Conservation (phyloP, 2,888 invertebrate species). For the Zhuqinia jingwanae region DNA sequence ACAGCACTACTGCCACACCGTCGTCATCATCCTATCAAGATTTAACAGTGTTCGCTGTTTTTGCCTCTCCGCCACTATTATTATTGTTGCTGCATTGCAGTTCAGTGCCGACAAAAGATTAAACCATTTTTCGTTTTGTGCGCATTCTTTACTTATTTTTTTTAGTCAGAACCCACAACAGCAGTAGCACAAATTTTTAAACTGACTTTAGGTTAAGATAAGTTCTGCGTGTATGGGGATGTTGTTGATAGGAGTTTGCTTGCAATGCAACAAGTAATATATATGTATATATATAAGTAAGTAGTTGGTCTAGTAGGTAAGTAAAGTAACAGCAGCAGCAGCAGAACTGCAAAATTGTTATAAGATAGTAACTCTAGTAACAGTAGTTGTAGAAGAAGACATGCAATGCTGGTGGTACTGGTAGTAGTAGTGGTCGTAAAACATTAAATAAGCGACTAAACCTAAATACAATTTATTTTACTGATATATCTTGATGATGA, state of each 20-base stretch:
- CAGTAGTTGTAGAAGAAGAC: no score
- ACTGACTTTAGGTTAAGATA: no score
- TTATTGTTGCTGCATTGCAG: no score
- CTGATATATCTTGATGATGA: no score
- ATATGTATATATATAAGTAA: background rate
- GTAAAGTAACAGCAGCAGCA: background rate
- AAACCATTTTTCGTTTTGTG: conserved; percentile 44
- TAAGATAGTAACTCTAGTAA: no score
- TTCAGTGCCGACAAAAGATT: conserved; percentile 53
- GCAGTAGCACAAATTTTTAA: background rate
- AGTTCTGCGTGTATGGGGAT: background rate
- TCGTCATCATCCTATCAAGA: conserved; percentile 26
- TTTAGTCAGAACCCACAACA: background rate
- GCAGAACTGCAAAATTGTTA: no score
- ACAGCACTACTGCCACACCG: background rate
- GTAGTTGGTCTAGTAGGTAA: conserved; percentile 4
- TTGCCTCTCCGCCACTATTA: no score
- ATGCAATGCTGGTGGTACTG: no score
- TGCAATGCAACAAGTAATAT: conserved; percentile 11
- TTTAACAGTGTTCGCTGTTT: no score
- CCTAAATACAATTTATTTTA: no score
- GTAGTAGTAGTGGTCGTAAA: no score
- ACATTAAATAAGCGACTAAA: no score
- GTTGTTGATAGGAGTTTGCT: background rate
- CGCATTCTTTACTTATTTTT: conserved; percentile 22